Conservation (phyloP, 1,140 invertebrate genomes). For the Lethrus apterus region DNA sequence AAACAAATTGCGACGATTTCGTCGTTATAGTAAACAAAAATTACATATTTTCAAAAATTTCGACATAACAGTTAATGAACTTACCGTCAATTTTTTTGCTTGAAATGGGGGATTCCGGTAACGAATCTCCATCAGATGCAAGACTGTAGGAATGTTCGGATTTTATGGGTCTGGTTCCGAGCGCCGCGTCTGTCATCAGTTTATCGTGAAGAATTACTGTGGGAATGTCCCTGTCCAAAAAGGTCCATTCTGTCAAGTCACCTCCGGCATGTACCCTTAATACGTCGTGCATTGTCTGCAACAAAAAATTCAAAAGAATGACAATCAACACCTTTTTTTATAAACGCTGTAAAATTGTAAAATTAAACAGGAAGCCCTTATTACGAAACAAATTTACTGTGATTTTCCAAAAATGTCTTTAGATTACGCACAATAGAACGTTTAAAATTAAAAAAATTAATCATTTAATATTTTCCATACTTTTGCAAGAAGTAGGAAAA, state of each 20-base stretch:
- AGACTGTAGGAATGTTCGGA: conserved; percentile 79
- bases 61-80: too few species aligned
- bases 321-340: neutral
- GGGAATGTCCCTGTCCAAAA: conserved; percentile 49
- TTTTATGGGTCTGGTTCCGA: conserved; percentile 71
- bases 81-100: conserved; percentile 57
- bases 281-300: conserved; percentile 56
- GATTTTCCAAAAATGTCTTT: too few species aligned
- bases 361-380: too few species aligned
- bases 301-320: conserved; percentile 34
- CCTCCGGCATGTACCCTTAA: conserved; percentile 26
- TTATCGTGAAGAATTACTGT: conserved; percentile 76
- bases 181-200: conserved; percentile 81
- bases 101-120: conserved; percentile 53
- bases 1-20: too few species aligned
- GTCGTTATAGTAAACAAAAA: too few species aligned
- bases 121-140: conserved; percentile 57
- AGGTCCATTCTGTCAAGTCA: conserved; percentile 34
- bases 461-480: too few species aligned
- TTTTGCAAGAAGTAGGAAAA: too few species aligned
- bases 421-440: too few species aligned
- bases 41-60: too few species aligned
- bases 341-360: too few species aligned
- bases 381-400: too few species aligned
- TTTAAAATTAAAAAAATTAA: too few species aligned